These are phyloP conservation scores for Nanorana parkeri DNA, from an alignment of 2,113 vertebrate genomes.

Conservation along the genomic window DNA sequence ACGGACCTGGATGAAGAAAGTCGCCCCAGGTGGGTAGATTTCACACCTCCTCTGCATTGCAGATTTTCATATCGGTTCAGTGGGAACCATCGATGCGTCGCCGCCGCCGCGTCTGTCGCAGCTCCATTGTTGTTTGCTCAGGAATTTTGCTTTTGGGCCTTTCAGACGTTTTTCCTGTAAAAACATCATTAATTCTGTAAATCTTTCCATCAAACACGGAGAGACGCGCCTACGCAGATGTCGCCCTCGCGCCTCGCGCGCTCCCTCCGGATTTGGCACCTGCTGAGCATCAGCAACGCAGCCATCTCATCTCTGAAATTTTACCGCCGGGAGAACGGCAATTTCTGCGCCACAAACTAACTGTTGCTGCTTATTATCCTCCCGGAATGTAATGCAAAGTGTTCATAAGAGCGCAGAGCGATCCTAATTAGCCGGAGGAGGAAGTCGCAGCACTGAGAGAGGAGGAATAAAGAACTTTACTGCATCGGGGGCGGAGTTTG, in stretches of 20 bases:
- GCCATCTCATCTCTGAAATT: conserved; percentile 1
- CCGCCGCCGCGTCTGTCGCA: neutral
- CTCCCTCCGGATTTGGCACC: conserved; percentile 3
- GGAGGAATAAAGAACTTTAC: neutral
- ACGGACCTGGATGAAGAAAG: neutral
- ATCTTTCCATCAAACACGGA: neutral
- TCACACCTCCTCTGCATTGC: no score
- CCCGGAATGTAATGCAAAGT: neutral
- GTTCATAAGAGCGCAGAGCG: neutral
- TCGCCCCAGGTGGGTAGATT: no score
- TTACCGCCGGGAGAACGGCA: conserved; percentile 14
- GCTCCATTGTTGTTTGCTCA: neutral
- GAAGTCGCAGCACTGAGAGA: neutral
- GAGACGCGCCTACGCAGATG: neutral
- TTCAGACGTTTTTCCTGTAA: neutral
- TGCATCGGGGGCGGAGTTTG: no score
- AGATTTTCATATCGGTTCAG: no score
- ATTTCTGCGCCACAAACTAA: neutral
- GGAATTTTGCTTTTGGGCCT: neutral
- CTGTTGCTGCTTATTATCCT: neutral
- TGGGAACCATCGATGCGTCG: no score
- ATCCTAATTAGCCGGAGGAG: neutral
- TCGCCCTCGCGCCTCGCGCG: neutral
- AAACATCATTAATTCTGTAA: neutral
- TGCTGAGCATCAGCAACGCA: conserved; percentile 46